phyloP scores from a whole-genome alignment of 2,888 invertebrate species.

The Drosophila flavopinicola region DNA sequence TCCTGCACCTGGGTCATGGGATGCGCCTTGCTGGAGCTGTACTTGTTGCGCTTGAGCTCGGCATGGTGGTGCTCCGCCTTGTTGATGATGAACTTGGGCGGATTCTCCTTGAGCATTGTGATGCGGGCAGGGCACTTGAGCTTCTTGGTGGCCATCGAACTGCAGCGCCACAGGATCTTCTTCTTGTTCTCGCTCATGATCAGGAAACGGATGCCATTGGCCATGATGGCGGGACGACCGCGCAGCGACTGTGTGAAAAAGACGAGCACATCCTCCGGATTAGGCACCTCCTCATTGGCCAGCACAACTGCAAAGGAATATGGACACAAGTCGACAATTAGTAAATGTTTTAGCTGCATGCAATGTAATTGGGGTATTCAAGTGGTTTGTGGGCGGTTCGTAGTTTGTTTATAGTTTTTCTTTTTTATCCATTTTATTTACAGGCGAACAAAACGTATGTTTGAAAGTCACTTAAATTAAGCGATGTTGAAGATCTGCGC shows the following conservation, averaged over 20 bases:
- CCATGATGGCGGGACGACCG: slow-evolving; percentile 84
- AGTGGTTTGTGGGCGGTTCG: background rate
- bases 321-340: slow-evolving; percentile 11
- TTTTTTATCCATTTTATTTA: slow-evolving; percentile 50
- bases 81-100: slow-evolving; percentile 84
- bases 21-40: slow-evolving; percentile 80
- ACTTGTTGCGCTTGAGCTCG: slow-evolving; percentile 83
- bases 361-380: slow-evolving; percentile 1
- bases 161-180: slow-evolving; percentile 84
- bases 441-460: slow-evolving; percentile 33
- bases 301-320: slow-evolving; percentile 79
- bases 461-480: slow-evolving; percentile 55
- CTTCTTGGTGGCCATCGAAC: slow-evolving; percentile 84
- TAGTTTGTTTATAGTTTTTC: slow-evolving; percentile 3
- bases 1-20: slow-evolving; percentile 43
- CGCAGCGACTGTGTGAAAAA: slow-evolving; percentile 84
- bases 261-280: slow-evolving; percentile 83
- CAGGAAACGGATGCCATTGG: slow-evolving; percentile 84
- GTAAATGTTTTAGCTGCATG: slow-evolving; percentile 4
- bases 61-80: slow-evolving; percentile 84
- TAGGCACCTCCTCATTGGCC: slow-evolving; percentile 81
- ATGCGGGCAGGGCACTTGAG: slow-evolving; percentile 84
- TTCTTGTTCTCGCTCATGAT: slow-evolving; percentile 85
- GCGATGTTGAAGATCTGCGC: slow-evolving; percentile 45
- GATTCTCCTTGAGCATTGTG: slow-evolving; percentile 83